Evolutionary conservation across 2,888 invertebrate genomes (phyloP).

Genomic region (Spilosoma lubricipeda): DNA sequence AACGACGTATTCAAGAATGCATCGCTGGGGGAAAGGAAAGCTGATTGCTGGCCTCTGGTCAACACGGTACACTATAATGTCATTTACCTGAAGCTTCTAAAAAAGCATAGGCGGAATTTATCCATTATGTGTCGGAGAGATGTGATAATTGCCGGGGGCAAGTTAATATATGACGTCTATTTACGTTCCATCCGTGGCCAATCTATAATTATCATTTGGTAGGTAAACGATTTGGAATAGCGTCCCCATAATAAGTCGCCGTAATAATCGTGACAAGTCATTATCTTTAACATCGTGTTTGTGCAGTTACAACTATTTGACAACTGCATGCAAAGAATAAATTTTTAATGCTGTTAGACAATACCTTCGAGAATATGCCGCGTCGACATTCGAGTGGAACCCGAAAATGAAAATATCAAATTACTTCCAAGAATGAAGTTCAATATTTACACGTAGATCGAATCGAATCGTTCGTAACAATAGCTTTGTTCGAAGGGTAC

Average conservation of each 20-base stretch:
- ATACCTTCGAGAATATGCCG: slow-evolving; percentile 25
- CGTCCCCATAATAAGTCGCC: slow-evolving; percentile 31
- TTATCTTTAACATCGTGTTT: slow-evolving; percentile 25
- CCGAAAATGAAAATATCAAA: slow-evolving; percentile 67
- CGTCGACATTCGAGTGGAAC: slow-evolving; percentile 46
- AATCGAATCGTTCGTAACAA: slow-evolving; percentile 64
- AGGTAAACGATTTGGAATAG: slow-evolving; percentile 32
- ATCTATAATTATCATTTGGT: slow-evolving; percentile 40
- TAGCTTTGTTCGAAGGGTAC: slow-evolving; percentile 59
- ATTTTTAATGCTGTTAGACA: slow-evolving; percentile 28
- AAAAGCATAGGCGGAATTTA: slow-evolving; percentile 22
- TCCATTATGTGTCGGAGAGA: slow-evolving; percentile 16
- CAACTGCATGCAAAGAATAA: slow-evolving; percentile 33
- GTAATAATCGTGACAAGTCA: slow-evolving; percentile 25
- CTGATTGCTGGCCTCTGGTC: slow-evolving; percentile 52
- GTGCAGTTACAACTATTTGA: slow-evolving; percentile 19
- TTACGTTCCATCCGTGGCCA: slow-evolving; percentile 33
- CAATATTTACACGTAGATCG: slow-evolving; percentile 72
- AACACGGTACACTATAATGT: slow-evolving; percentile 30
- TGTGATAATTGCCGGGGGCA: slow-evolving; percentile 32
- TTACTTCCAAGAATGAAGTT: slow-evolving; percentile 73
- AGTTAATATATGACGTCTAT: slow-evolving; percentile 17
- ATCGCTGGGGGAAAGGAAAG: slow-evolving; percentile 44
- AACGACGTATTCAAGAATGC: slow-evolving; percentile 27
- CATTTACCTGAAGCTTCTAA: slow-evolving; percentile 37